Evolutionary conservation across 2,797 vertebrate genomes (phyloP).

Genomic region (Vespertilio murinus): DNA sequence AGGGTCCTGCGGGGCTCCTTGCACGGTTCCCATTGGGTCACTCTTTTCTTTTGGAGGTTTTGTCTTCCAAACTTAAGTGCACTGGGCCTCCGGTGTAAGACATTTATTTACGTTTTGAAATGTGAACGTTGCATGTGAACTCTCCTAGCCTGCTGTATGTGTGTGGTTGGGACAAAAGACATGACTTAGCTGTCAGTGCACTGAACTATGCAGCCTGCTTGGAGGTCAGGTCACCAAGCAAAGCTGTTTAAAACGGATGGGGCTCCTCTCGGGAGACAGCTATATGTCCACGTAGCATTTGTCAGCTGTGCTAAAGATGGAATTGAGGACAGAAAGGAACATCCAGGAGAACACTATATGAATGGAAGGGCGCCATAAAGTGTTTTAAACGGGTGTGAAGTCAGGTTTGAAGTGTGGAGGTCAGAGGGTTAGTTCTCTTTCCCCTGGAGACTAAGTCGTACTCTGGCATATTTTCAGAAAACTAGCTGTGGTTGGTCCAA

Average conservation of each 20-base stretch:
- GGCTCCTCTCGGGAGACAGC: conserved; percentile 67
- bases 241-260: conserved; percentile 57
- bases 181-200: conserved; percentile 51
- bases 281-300: conserved; percentile 64
- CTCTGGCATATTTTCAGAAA: conserved; percentile 42
- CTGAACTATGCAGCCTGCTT: conserved; percentile 61
- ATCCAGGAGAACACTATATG: conserved; percentile 63
- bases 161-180: conserved; percentile 65
- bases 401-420: conserved; percentile 55
- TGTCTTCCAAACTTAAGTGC: conserved; percentile 68
- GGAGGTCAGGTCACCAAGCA: conserved; percentile 58
- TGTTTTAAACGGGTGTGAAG: conserved; percentile 72
- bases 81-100: conserved; percentile 64
- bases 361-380: conserved; percentile 66
- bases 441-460: neutral
- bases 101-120: conserved; percentile 78
- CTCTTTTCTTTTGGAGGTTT: conserved; percentile 59
- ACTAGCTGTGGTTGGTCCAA: neutral
- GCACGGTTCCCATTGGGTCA: conserved; percentile 31
- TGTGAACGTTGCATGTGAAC: conserved; percentile 50
- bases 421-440: conserved; percentile 47
- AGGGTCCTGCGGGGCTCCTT: neutral
- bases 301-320: conserved; percentile 73
- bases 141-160: conserved; percentile 58
- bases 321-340: conserved; percentile 72